These are phyloP conservation scores for Lypha dubia DNA, from an alignment of 2,888 invertebrate genomes.

Conservation along the genomic window DNA sequence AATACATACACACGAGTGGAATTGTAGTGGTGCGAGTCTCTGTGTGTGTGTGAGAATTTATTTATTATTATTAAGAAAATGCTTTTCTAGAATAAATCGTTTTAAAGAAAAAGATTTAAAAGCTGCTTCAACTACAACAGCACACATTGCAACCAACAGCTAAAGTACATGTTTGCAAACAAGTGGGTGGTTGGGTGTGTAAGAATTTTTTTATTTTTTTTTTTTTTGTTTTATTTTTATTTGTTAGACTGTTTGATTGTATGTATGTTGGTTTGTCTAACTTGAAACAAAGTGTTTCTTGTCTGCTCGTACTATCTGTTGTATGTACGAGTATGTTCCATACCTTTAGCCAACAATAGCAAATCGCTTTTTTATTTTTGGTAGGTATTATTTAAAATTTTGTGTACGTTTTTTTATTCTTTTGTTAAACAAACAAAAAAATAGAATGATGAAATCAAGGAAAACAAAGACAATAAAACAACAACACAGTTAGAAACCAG, in stretches of 20 bases:
- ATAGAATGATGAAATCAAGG: neutral
- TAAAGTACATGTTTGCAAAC: constrained; percentile 24
- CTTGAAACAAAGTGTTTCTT: constrained; percentile 37
- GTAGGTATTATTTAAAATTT: constrained; percentile 42
- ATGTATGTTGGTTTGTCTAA: constrained; percentile 13
- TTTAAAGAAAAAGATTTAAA: constrained; percentile 54
- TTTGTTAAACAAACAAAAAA: constrained; percentile 40
- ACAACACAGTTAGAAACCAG: constrained; percentile 48
- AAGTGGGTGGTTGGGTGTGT: constrained; percentile 65
- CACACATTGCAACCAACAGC: neutral
- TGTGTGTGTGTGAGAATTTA: constrained; percentile 25
- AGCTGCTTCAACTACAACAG: constrained; percentile 39
- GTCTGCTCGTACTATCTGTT: constrained; percentile 3
- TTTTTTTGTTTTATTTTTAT: constrained; percentile 38
- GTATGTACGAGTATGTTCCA: constrained; percentile 1
- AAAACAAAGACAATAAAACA: too few relatives aligned
- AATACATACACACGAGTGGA: neutral
- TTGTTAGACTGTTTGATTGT: constrained; percentile 16
- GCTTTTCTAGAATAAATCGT: constrained; percentile 32
- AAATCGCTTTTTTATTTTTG: constrained; percentile 37
- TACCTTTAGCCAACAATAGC: constrained; percentile 61
- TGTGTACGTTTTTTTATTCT: constrained; percentile 23
- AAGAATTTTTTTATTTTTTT: constrained; percentile 26
- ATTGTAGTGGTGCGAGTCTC: constrained; percentile 1
- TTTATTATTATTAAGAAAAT: constrained; percentile 60